A percentile compares a stretch with the other conserved stretches of the same genome.
Conservation (phyloP, 1,140 invertebrate species). For the Trinorchestia longiramus region DNA sequence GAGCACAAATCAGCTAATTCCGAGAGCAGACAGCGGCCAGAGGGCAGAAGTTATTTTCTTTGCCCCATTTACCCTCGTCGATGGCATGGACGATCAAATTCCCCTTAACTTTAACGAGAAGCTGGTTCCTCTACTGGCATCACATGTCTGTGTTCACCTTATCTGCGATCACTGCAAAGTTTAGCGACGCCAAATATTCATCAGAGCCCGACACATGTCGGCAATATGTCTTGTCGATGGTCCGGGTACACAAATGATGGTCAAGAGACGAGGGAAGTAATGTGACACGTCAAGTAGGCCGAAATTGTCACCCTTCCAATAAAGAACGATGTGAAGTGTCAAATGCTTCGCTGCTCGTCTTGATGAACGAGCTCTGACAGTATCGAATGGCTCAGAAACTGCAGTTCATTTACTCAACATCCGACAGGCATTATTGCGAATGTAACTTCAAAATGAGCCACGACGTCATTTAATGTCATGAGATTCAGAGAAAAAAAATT, state of each 20-base stretch:
- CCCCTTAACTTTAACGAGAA: slow-evolving; percentile 1
- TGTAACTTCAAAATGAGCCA: not conserved
- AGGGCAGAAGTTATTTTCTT: not conserved
- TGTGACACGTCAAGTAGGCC: not conserved
- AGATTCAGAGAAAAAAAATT: not conserved
- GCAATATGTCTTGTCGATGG: not conserved
- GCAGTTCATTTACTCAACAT: not conserved
- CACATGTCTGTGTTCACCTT: not conserved
- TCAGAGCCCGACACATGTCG: slow-evolving; percentile 31
- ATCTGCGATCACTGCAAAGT: not conserved
- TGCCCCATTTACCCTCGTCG: not conserved
- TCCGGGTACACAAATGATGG: not conserved
- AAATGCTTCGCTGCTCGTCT: not conserved
- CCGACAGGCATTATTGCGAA: not conserved
- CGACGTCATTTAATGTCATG: not conserved
- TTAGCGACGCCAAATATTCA: slow-evolving; percentile 2
- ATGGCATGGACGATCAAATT: not conserved
- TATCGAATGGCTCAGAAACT: not conserved
- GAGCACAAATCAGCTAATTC: not conserved
- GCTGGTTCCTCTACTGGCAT: not conserved
- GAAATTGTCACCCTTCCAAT: not conserved
- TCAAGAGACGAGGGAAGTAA: not conserved
- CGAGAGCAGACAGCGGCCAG: not conserved
- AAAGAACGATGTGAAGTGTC: not conserved
- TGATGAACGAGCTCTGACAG: not conserved